Evolutionary conservation across 1,140 invertebrate species (phyloP), one percentile per base, ranked within the genome.

Genomic region (Cotesia typhae): DNA sequence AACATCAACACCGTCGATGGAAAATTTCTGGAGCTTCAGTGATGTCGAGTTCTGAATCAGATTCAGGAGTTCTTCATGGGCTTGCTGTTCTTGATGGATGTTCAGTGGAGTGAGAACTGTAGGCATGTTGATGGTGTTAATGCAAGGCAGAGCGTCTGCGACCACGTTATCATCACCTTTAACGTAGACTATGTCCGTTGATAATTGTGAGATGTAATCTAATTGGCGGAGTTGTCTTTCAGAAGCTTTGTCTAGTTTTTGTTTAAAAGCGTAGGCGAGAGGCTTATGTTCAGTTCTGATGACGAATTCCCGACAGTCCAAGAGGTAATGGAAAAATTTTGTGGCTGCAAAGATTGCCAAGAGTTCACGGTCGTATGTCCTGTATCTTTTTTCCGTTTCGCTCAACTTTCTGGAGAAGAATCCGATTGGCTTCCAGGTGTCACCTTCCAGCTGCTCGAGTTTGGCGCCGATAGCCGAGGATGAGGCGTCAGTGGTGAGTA

Each of bases 311-410:
- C 70, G 41, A 17, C 61, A 53, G 5, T 71, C 70, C 0, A 71
- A 51, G 0, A 71, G 1, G 76, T 81, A 68, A 38, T 73, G 14
- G 76, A 70, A 41, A 41, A 57, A 47, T 75, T 76, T 37, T 17
- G 9, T n/a, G 51, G 67, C 28, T 17, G 28, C 5, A 67, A 73
- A 80, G 2, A 73, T 73, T n/a, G 79, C 80, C 0, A 84, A 61
- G 0, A 86, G 74, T 71, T 85, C 78, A 14, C 79, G 17, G 60
- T 81, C 71, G 65, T 81, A 81, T 0, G 74, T 64, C 28, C 67
- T 71, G 51, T 76, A 77, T 7, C 66, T 52, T 3, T 9, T 51
- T 47, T 83, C 59, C 0, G 72, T 14, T 41, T 10, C 17, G 5
- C 20, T 72, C 1, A 81, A 53, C 60, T 76, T 78, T 9, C 61